These are phyloP conservation scores for Disparrhopalites patrizii DNA, from an alignment of 2,888 invertebrate species.

Conservation along the genomic window DNA sequence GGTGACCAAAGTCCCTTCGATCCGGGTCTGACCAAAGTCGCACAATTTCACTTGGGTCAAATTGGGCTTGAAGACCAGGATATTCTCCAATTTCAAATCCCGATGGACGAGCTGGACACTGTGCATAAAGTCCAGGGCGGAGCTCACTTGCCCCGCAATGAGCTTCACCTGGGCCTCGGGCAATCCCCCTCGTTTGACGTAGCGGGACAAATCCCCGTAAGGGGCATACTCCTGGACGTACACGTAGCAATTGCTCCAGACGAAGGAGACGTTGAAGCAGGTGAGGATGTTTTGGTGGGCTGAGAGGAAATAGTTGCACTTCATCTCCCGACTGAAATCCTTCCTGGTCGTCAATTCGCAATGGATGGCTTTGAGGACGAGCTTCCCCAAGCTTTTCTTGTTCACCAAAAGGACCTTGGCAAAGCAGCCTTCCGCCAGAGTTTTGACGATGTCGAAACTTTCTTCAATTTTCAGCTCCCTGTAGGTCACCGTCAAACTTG, in stretches of 20 bases:
- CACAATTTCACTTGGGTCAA: constrained; percentile 65
- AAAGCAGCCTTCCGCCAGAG: constrained; percentile 66
- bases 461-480: constrained; percentile 42
- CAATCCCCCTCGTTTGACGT: constrained; percentile 60
- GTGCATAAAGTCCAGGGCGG: constrained; percentile 75
- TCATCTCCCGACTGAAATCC: constrained; percentile 71
- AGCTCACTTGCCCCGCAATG: constrained; percentile 75
- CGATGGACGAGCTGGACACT: constrained; percentile 70
- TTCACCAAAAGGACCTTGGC: constrained; percentile 65
- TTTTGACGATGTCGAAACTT: constrained; percentile 63
- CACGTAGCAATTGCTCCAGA: constrained; percentile 58
- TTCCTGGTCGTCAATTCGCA: constrained; percentile 59
- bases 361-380: constrained; percentile 66
- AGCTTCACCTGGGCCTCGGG: constrained; percentile 77
- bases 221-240: constrained; percentile 72
- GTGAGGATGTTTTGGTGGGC: constrained; percentile 71
- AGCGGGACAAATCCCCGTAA: constrained; percentile 64
- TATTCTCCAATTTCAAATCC: constrained; percentile 68
- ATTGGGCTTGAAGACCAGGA: constrained; percentile 66
- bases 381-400: constrained; percentile 57
- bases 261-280: constrained; percentile 68
- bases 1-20: constrained; percentile 57
- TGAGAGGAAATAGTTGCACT: constrained; percentile 71
- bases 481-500: background rate
- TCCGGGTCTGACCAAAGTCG: constrained; percentile 68